Conservation (phyloP, 2,797 vertebrate species). For the Myotis findleyi region DNA sequence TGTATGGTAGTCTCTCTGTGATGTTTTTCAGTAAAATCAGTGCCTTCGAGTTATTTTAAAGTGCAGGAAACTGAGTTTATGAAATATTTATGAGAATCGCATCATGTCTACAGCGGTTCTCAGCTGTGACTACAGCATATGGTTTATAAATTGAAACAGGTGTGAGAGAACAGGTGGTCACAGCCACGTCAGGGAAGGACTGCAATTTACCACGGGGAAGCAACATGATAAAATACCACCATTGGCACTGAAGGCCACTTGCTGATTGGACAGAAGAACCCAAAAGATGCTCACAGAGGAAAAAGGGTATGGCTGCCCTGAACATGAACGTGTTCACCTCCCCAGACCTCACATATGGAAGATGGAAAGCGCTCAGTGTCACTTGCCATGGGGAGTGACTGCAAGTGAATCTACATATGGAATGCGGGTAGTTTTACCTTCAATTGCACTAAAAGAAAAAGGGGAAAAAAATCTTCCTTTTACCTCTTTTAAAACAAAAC, state of each 20-base stretch:
- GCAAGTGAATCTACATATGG: constrained; percentile 6
- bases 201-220: constrained; percentile 73
- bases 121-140: constrained; percentile 89
- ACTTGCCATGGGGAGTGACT: not conserved
- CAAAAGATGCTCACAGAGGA: constrained; percentile 55
- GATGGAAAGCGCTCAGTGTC: not conserved
- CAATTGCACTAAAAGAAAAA: not conserved
- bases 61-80: constrained; percentile 77
- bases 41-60: constrained; percentile 85
- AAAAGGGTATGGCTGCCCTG: constrained; percentile 57
- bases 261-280: constrained; percentile 62
- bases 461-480: not conserved
- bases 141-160: constrained; percentile 90
- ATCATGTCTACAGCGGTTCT: constrained; percentile 81
- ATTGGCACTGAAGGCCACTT: constrained; percentile 64
- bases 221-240: constrained; percentile 70
- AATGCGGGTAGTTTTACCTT: not conserved
- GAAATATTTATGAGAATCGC: constrained; percentile 88
- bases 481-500: not conserved
- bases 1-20: constrained; percentile 58
- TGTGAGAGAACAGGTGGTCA: constrained; percentile 90
- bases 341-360: not conserved
- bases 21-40: constrained; percentile 86
- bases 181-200: constrained; percentile 77
- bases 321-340: constrained; percentile 25